These are phyloP conservation scores for Drosophila ustulata DNA, from an alignment of 2,888 invertebrate genomes.

Conservation along the genomic window DNA sequence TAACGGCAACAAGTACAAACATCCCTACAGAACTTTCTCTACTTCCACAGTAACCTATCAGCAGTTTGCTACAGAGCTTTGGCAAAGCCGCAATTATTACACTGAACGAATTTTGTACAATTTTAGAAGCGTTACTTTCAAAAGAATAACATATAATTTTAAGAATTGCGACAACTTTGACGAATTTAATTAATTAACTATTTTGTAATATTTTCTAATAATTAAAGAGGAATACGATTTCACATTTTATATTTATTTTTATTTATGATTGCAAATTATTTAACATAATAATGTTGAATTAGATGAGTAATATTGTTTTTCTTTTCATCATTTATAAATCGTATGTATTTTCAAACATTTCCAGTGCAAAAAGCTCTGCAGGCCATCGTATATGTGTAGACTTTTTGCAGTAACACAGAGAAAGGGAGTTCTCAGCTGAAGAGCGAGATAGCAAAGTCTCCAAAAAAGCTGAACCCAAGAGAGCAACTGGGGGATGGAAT, in stretches of 20 bases:
- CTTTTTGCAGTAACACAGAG: conserved; percentile 30
- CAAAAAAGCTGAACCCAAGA: conserved; percentile 55
- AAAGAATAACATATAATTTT: background rate
- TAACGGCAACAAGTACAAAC: conserved; percentile 75
- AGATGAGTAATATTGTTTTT: too few relatives aligned
- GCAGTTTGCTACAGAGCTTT: conserved; percentile 48
- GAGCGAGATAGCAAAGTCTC: conserved; percentile 50
- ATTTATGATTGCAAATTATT: background rate
- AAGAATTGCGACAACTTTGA: too few relatives aligned
- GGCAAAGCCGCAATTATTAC: conserved; percentile 16
- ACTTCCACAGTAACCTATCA: conserved; percentile 54
- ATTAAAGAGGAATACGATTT: too few relatives aligned
- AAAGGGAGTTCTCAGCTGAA: conserved; percentile 18
- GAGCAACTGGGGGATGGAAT: conserved; percentile 51
- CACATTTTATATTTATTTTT: background rate
- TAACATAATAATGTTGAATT: background rate
- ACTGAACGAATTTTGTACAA: conserved; percentile 13
- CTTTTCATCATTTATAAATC: background rate
- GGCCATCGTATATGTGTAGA: conserved; percentile 54
- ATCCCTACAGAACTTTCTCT: conserved; percentile 41
- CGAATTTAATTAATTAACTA: too few relatives aligned
- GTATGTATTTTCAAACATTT: conserved; percentile 3
- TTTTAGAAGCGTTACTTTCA: too few relatives aligned
- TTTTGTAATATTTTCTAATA: too few relatives aligned
- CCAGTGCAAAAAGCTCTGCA: conserved; percentile 70